A percentile compares a stretch with the other conserved stretches of the same genome.
Evolutionary conservation across 2,888 invertebrate genomes (phyloP).

Genomic region (Agrenia bidenticulata): DNA sequence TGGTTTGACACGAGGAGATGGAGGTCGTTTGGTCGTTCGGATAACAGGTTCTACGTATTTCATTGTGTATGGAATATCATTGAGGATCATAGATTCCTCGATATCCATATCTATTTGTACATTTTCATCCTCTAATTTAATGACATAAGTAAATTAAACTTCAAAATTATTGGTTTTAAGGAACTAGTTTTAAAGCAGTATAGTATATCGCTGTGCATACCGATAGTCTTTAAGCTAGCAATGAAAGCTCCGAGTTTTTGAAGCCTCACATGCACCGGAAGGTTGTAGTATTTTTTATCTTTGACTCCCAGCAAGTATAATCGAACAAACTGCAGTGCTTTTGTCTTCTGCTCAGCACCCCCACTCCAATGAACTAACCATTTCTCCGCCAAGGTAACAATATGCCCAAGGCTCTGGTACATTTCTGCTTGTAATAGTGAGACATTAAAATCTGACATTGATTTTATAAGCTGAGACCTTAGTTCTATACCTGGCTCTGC

Average conservation of each 20-base stretch:
- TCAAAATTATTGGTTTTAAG: no score
- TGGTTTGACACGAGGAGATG: conserved; percentile 37
- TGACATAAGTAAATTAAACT: neutral
- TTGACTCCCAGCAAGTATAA: conserved; percentile 28
- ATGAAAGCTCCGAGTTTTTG: conserved; percentile 33
- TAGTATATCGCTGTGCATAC: no score
- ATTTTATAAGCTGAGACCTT: neutral
- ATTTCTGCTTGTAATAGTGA: conserved; percentile 20
- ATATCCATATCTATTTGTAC: neutral
- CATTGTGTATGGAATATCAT: no score
- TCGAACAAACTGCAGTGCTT: conserved; percentile 18
- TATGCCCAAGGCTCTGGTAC: conserved; percentile 30
- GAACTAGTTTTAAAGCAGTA: no score
- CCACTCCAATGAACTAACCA: conserved; percentile 26
- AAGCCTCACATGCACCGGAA: conserved; percentile 26
- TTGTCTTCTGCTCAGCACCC: conserved; percentile 15
- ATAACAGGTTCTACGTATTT: no score
- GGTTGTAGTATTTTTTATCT: conserved; percentile 19
- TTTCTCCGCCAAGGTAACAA: conserved; percentile 31
- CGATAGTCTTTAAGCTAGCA: conserved; percentile 25
- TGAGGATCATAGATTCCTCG: neutral
- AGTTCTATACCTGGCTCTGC: conserved; percentile 32
- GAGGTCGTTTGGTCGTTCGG: neutral
- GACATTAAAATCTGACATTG: neutral
- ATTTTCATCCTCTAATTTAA: neutral